phyloP scores from a whole-genome alignment of 2,113 vertebrate species.

The Scomber colias region DNA sequence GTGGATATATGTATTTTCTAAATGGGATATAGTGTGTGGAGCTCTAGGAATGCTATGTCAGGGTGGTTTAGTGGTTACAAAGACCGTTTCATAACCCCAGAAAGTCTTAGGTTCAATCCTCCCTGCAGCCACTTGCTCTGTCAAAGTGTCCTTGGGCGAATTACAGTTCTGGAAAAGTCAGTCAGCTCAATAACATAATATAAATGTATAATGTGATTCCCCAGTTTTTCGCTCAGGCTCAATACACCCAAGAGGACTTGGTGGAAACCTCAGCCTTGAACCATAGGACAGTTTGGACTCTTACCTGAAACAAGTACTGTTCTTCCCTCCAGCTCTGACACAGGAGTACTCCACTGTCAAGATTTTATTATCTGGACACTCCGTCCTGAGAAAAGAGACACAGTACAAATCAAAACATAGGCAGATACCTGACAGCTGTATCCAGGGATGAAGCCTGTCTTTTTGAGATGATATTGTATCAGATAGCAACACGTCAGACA shows the following conservation, averaged over 20 bases:
- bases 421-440: no score
- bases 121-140: slow-evolving; percentile 16
- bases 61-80: slow-evolving; percentile 49
- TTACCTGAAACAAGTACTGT: slow-evolving; percentile 84
- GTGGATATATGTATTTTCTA: slow-evolving; percentile 36
- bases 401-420: no score
- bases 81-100: slow-evolving; percentile 35
- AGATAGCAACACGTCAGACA: no score
- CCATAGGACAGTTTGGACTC: slow-evolving; percentile 1
- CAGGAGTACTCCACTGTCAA: slow-evolving; percentile 85
- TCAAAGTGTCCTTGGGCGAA: slow-evolving; percentile 35
- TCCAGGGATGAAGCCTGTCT: no score
- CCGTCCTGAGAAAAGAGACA: slow-evolving; percentile 60
- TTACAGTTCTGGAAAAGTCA: slow-evolving; percentile 33
- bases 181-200: not conserved
- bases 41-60: slow-evolving; percentile 38
- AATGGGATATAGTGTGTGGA: slow-evolving; percentile 3
- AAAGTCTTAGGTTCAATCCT: slow-evolving; percentile 26
- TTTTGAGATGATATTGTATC: no score
- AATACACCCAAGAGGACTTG: not conserved
- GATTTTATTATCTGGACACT: slow-evolving; percentile 84
- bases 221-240: not conserved
- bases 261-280: not conserved
- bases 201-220: not conserved
- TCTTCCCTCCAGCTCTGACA: slow-evolving; percentile 76